Conservation (phyloP, 2,888 invertebrate genomes). For the Brachypterus glaber region DNA sequence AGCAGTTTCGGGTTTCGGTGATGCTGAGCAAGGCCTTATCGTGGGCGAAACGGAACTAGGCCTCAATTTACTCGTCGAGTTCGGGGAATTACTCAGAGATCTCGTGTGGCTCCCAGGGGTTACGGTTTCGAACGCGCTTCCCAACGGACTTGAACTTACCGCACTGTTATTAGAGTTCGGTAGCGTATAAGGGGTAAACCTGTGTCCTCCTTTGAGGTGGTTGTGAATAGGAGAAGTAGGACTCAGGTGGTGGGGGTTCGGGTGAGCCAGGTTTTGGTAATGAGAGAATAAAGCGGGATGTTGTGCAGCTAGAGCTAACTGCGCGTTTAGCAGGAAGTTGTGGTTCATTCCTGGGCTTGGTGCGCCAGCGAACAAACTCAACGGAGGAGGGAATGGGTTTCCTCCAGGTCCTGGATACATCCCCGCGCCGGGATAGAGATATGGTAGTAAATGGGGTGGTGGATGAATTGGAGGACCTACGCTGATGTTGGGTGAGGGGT, state of each 20-base stretch:
- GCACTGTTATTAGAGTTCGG: constrained; percentile 47
- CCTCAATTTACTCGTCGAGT: constrained; percentile 38
- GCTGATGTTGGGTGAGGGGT: constrained; percentile 86
- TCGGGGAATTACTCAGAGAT: constrained; percentile 53
- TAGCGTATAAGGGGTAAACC: constrained; percentile 84
- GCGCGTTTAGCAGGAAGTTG: constrained; percentile 79
- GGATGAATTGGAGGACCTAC: constrained; percentile 91
- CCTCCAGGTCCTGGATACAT: constrained; percentile 65
- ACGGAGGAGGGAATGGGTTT: constrained; percentile 58
- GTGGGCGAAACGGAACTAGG: constrained; percentile 46
- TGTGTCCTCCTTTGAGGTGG: constrained; percentile 61
- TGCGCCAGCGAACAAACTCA: constrained; percentile 49
- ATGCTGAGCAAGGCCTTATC: constrained; percentile 48
- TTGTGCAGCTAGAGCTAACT: constrained; percentile 78
- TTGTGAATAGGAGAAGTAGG: constrained; percentile 56
- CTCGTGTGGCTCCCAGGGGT: constrained; percentile 64
- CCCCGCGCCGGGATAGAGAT: constrained; percentile 78
- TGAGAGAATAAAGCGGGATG: constrained; percentile 69
- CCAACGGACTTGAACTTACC: constrained; percentile 51
- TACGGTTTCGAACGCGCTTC: constrained; percentile 84
- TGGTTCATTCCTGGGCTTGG: constrained; percentile 68
- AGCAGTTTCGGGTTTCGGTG: constrained; percentile 42
- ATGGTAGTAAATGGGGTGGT: constrained; percentile 78
- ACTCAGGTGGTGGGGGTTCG: constrained; percentile 49
- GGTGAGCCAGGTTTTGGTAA: constrained; percentile 53